Percentiles rank a stretch among this genome's conserved stretches.
Evolutionary conservation across 2,113 vertebrate species (phyloP).

Genomic region (Hiodon tergisus): DNA sequence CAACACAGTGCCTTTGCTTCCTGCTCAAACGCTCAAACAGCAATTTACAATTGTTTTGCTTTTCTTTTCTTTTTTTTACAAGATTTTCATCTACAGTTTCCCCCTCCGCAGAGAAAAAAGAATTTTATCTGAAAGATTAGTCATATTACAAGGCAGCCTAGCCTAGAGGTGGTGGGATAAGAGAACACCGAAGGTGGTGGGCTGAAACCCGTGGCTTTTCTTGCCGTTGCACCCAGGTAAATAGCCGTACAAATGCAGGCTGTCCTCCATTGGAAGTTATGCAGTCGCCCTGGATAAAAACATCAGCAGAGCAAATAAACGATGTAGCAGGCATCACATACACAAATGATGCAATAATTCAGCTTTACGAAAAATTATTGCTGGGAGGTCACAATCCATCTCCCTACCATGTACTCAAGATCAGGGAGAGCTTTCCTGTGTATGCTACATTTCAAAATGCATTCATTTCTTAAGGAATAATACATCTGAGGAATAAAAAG

Average conservation of each 20-base stretch:
- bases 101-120: too few species aligned
- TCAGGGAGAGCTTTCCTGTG: background rate
- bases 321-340: background rate
- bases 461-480: too few species aligned
- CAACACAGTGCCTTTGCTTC: too few species aligned
- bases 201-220: background rate
- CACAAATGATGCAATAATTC: background rate
- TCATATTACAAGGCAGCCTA: too few species aligned
- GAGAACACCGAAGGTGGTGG: background rate
- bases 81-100: too few species aligned
- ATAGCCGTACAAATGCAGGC: background rate
- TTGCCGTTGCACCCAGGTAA: background rate
- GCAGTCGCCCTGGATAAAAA: background rate
- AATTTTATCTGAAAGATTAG: too few species aligned
- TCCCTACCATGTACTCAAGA: background rate
- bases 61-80: too few species aligned
- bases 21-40: too few species aligned
- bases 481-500: too few species aligned
- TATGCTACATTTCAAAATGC: background rate
- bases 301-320: slow-evolving; percentile 3
- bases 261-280: background rate
- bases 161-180: too few species aligned
- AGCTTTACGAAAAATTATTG: background rate
- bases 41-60: too few species aligned
- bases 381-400: background rate